A percentile compares a stretch with the other conserved stretches of the same genome.
phyloP scores from a whole-genome alignment of 2,888 invertebrate genomes.

The Tiphia femorata region DNA sequence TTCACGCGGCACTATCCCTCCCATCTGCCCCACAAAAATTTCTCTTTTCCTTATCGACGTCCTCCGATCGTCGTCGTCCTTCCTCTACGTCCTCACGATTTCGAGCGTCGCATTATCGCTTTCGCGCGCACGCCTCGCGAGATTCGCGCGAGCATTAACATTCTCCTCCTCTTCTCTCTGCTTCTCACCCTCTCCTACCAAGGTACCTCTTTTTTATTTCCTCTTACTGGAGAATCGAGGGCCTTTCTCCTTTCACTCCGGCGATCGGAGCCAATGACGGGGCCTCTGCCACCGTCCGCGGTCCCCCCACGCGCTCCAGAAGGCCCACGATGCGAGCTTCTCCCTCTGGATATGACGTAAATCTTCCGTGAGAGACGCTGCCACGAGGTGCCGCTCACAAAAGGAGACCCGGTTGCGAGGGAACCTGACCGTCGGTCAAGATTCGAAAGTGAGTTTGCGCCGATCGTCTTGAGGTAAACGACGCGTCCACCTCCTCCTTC shows the following conservation, averaged over 20 bases:
- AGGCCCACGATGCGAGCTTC: too few relatives aligned
- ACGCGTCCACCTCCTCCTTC: not conserved
- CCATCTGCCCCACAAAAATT: not conserved
- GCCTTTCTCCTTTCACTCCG: constrained; percentile 67
- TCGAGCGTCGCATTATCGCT: too few relatives aligned
- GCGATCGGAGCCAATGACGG: constrained; percentile 22
- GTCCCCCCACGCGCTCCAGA: constrained; percentile 4
- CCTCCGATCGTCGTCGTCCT: too few relatives aligned
- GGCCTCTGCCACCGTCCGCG: not conserved
- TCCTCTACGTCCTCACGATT: not conserved
- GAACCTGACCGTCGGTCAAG: constrained; percentile 41
- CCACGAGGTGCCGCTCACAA: constrained; percentile 20
- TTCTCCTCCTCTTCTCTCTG: not conserved
- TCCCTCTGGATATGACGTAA: constrained; percentile 49
- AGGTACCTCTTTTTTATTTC: constrained; percentile 8
- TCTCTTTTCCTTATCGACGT: not conserved
- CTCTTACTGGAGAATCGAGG: constrained; percentile 13
- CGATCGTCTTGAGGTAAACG: not conserved
- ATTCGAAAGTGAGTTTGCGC: constrained; percentile 54
- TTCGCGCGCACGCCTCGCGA: not conserved
- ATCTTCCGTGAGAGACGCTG: constrained; percentile 30
- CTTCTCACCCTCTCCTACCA: constrained; percentile 19
- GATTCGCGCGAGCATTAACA: not conserved
- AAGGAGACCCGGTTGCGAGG: constrained; percentile 40
- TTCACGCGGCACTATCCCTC: not conserved